These are phyloP conservation scores for Xyliphius kryptos DNA, from an alignment of 2,113 vertebrate genomes.

Conservation along the genomic window DNA sequence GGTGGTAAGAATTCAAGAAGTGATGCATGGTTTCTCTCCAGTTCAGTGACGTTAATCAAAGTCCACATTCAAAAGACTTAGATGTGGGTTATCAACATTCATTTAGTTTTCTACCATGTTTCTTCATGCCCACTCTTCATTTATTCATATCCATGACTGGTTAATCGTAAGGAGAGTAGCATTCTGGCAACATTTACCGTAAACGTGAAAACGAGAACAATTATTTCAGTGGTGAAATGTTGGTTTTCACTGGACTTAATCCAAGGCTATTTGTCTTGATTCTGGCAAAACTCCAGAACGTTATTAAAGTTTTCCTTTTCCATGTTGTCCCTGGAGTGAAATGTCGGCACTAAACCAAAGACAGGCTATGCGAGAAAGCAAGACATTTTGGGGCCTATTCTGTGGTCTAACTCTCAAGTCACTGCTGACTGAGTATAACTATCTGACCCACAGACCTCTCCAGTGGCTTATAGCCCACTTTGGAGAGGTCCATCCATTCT, in stretches of 20 bases:
- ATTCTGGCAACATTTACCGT: constrained; percentile 32
- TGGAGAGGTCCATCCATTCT: background rate
- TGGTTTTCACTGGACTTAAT: constrained; percentile 41
- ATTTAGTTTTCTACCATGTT: background rate
- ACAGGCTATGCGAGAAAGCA: constrained; percentile 13
- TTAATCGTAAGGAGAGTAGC: constrained; percentile 5
- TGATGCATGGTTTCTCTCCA: constrained; percentile 22
- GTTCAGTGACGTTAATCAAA: constrained; percentile 39
- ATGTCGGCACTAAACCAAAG: constrained; percentile 50
- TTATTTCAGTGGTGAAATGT: constrained; percentile 34
- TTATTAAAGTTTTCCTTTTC: constrained; percentile 52
- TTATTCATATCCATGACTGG: background rate
- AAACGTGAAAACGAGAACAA: constrained; percentile 35
- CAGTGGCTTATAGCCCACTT: constrained; percentile 3
- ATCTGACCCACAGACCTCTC: constrained; percentile 7
- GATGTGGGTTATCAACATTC: constrained; percentile 4
- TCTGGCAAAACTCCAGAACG: constrained; percentile 52
- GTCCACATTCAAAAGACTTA: constrained; percentile 7
- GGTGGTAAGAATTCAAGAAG: constrained; percentile 17
- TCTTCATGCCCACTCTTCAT: background rate
- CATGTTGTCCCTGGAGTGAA: constrained; percentile 50
- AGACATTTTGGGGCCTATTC: constrained; percentile 27
- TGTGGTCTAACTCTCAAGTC: constrained; percentile 12
- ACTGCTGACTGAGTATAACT: constrained; percentile 15
- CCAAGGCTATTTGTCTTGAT: constrained; percentile 50